phyloP scores from a whole-genome alignment of 2,113 vertebrate genomes.

The Dermatemys mawii region DNA sequence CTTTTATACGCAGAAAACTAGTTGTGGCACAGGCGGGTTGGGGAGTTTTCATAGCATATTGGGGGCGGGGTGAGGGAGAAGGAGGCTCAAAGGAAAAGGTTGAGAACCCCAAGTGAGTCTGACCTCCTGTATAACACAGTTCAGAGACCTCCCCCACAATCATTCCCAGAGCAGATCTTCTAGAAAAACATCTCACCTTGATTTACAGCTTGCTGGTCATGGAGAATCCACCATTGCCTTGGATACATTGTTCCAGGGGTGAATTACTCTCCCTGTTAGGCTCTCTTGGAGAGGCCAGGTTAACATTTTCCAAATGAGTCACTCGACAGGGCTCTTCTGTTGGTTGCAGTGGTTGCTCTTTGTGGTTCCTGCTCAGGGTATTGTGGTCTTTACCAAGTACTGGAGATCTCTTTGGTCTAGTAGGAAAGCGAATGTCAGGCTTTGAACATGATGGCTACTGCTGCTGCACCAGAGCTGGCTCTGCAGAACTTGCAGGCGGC shows the following conservation, averaged over 20 bases:
- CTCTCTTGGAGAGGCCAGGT: not conserved
- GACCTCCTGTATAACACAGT: not conserved
- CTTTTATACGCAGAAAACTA: too few species aligned
- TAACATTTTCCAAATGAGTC: not conserved
- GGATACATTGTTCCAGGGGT: too few species aligned
- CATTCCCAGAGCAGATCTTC: not conserved
- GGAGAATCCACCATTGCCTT: not conserved
- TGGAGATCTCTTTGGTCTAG: not conserved
- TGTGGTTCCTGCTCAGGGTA: not conserved
- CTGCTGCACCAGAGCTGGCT: not conserved
- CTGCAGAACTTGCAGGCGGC: too few species aligned
- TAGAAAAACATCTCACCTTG: not conserved
- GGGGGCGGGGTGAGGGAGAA: too few species aligned
- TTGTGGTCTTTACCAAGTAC: not conserved
- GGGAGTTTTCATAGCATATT: too few species aligned
- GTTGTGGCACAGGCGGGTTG: too few species aligned
- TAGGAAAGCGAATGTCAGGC: not conserved
- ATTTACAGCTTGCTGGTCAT: not conserved
- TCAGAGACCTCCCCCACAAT: not conserved
- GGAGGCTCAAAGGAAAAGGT: too few species aligned
- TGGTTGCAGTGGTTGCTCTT: not conserved
- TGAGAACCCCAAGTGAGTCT: too few species aligned
- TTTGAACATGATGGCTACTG: not conserved
- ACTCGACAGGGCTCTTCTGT: not conserved
- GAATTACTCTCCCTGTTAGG: not conserved